phyloP scores from a whole-genome alignment of 2,113 vertebrate species.

The Pantherophis guttatus region DNA sequence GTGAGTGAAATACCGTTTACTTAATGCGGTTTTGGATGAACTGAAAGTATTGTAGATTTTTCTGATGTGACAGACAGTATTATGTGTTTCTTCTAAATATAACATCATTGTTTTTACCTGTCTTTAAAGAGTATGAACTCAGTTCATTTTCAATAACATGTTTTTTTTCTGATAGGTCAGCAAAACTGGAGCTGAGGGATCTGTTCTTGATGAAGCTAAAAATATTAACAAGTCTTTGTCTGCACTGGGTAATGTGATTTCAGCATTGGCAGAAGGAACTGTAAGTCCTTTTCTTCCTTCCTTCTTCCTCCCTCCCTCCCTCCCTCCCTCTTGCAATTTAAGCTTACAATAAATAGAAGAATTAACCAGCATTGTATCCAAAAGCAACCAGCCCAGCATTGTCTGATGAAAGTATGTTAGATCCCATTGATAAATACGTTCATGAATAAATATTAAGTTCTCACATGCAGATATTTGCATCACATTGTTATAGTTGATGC shows the following conservation, averaged over 20 bases:
- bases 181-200: constrained; percentile 95
- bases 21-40: neutral
- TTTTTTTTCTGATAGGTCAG: constrained; percentile 81
- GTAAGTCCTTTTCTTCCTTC: constrained; percentile 62
- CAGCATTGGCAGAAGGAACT: constrained; percentile 93
- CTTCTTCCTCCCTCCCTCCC: neutral
- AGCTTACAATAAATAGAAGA: neutral
- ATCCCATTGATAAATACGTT: neutral
- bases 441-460: neutral
- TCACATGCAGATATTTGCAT: neutral
- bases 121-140: neutral
- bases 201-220: constrained; percentile 96
- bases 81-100: neutral
- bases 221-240: constrained; percentile 99
- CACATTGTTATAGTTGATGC: neutral
- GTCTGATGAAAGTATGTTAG: neutral
- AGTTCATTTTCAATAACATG: constrained; percentile 35
- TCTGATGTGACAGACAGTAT: neutral
- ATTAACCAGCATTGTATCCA: too few relatives aligned
- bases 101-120: neutral
- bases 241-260: constrained; percentile 94
- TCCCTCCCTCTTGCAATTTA: neutral
- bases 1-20: too few relatives aligned
- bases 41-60: neutral
- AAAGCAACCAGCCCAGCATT: neutral